These are phyloP conservation scores for Pandemis heparana DNA, from an alignment of 2,888 invertebrate genomes.

Conservation along the genomic window DNA sequence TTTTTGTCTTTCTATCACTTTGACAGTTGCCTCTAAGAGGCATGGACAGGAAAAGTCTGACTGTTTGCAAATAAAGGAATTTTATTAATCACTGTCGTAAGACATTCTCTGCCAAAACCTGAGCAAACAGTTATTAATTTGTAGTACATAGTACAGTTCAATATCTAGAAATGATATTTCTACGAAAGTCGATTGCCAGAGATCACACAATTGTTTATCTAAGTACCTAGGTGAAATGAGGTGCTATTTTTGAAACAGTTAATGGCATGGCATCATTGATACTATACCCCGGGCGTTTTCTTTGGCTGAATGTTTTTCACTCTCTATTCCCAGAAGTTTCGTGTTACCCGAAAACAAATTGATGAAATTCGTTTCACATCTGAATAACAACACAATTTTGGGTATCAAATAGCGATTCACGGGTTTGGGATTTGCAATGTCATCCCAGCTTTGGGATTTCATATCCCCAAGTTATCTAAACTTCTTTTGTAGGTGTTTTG, in stretches of 20 bases:
- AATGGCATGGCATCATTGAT: neutral
- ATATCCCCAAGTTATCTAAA: constrained; percentile 29
- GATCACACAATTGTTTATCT: neutral
- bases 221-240: neutral
- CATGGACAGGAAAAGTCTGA: no score
- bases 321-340: neutral
- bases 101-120: no score
- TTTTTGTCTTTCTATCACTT: no score
- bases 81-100: no score
- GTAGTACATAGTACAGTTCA: no score
- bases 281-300: neutral
- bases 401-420: constrained; percentile 24
- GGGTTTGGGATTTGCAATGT: constrained; percentile 32
- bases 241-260: neutral
- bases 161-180: no score
- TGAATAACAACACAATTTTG: constrained; percentile 17
- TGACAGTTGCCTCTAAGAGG: no score
- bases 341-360: constrained; percentile 13
- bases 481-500: constrained; percentile 29
- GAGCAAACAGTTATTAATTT: no score
- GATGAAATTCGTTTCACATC: neutral
- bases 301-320: neutral
- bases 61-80: no score
- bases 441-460: constrained; percentile 31
- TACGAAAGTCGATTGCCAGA: no score